Evolutionary conservation across 2,888 invertebrate genomes (phyloP).

Genomic region (Stenotaenia linearis): DNA sequence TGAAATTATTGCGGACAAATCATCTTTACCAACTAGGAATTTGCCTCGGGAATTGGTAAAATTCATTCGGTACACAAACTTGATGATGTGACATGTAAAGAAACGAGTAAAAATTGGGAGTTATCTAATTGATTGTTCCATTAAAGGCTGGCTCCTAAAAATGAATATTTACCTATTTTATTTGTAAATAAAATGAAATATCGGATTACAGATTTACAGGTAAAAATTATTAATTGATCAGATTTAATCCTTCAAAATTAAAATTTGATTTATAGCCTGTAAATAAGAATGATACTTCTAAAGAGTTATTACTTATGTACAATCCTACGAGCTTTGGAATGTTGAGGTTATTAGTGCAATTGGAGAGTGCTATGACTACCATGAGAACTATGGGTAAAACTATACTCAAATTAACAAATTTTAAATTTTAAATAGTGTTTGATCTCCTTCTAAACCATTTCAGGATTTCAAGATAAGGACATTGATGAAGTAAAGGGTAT

Average conservation of each 20-base stretch:
- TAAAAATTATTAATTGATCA: background rate
- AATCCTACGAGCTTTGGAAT: constrained; percentile 73
- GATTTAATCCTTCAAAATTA: background rate
- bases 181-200: constrained; percentile 10
- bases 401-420: no score
- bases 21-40: constrained; percentile 59
- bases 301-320: constrained; percentile 54
- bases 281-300: background rate
- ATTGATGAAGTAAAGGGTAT: constrained; percentile 94
- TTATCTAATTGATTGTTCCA: constrained; percentile 28
- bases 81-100: no score
- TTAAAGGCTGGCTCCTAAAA: constrained; percentile 57
- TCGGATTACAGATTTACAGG: background rate
- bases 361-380: constrained; percentile 66
- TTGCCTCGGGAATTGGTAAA: constrained; percentile 64
- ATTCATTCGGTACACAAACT: constrained; percentile 59
- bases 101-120: no score
- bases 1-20: constrained; percentile 66
- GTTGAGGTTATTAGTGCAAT: constrained; percentile 63
- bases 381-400: constrained; percentile 50
- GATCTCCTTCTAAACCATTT: constrained; percentile 39
- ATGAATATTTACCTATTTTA: constrained; percentile 68
- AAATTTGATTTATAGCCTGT: background rate
- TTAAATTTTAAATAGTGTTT: no score
- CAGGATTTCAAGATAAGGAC: constrained; percentile 89